A percentile compares a stretch with the other conserved stretches of the same genome.
Evolutionary conservation across 37 sponge, comb jelly and placozoan genomes (phyloP).

Genomic region (Geodia barretti): DNA sequence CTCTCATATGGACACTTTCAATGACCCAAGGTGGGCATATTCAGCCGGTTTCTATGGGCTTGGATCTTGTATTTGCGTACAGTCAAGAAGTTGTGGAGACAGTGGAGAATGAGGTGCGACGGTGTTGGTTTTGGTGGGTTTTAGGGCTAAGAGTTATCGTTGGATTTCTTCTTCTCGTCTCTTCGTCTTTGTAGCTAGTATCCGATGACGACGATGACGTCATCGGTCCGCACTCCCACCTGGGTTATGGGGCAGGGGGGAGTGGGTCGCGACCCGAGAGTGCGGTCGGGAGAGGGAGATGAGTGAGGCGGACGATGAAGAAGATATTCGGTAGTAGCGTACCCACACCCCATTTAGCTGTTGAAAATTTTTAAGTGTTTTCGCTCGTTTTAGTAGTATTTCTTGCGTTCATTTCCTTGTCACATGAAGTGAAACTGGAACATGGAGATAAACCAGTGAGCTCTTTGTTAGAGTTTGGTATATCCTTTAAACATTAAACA

Average conservation of each 20-base stretch:
- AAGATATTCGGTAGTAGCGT: conserved; percentile 30
- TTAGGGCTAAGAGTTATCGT: background rate
- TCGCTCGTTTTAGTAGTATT: conserved; percentile 20
- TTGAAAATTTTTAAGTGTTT: background rate
- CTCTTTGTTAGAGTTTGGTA: background rate
- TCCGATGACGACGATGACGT: conserved; percentile 40
- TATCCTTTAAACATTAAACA: no score
- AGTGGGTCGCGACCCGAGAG: no score
- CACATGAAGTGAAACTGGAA: conserved; percentile 76
- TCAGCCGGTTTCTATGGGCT: no score
- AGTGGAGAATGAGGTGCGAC: background rate
- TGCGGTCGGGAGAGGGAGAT: no score
- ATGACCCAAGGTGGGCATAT: no score
- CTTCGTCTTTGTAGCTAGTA: no score
- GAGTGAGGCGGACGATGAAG: no score
- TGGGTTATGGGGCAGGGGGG: conserved; percentile 22
- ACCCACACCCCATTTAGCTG: no score
- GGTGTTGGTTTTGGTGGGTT: background rate
- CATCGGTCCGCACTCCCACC: conserved; percentile 72
- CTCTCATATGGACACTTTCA: no score
- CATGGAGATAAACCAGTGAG: conserved; percentile 85
- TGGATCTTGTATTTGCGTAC: background rate
- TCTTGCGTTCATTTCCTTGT: conserved; percentile 63
- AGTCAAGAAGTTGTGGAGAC: background rate
- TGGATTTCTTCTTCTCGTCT: no score